A percentile compares a stretch with the other conserved stretches of the same genome.
Conservation (phyloP, 2,797 vertebrate genomes). For the Borostomias antarcticus region DNA sequence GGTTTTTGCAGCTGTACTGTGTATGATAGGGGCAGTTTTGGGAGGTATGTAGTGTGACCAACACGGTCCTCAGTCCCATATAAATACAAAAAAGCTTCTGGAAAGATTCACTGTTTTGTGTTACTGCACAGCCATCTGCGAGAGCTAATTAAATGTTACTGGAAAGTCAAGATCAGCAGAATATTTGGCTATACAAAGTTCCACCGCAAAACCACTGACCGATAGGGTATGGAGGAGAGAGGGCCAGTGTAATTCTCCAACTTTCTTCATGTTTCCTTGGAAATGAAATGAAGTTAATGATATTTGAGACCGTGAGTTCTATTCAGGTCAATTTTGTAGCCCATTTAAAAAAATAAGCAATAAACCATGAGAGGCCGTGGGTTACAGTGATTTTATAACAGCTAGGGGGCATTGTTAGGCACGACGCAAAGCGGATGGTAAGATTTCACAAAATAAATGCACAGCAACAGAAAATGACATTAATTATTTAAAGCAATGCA, state of each 20-base stretch:
- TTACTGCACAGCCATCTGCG: slow-evolving; percentile 9
- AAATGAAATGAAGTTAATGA: slow-evolving; percentile 59
- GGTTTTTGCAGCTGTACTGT: neutral
- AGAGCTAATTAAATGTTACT: slow-evolving; percentile 15
- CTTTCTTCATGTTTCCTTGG: slow-evolving; percentile 27
- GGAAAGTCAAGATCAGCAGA: neutral
- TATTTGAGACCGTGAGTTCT: slow-evolving; percentile 21
- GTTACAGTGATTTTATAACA: no score
- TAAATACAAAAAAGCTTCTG: slow-evolving; percentile 19
- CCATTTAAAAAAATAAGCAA: neutral
- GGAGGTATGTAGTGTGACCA: neutral
- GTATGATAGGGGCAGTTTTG: neutral
- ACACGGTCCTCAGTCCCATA: slow-evolving; percentile 4
- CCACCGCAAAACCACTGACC: slow-evolving; percentile 43
- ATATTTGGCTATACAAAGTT: slow-evolving; percentile 31
- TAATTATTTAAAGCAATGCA: no score
- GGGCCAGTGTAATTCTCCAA: slow-evolving; percentile 19
- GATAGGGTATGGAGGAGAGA: slow-evolving; percentile 20
- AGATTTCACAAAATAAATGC: no score
- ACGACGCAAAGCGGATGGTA: no score
- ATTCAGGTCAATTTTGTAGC: neutral
- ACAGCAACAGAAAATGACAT: no score
- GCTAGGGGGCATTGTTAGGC: no score
- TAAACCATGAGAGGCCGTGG: no score
- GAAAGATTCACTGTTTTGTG: slow-evolving; percentile 27